Percentiles rank a stretch among this genome's conserved stretches.
Evolutionary conservation across 2,797 vertebrate genomes (phyloP).

Genomic region (Darevskia mixta): DNA sequence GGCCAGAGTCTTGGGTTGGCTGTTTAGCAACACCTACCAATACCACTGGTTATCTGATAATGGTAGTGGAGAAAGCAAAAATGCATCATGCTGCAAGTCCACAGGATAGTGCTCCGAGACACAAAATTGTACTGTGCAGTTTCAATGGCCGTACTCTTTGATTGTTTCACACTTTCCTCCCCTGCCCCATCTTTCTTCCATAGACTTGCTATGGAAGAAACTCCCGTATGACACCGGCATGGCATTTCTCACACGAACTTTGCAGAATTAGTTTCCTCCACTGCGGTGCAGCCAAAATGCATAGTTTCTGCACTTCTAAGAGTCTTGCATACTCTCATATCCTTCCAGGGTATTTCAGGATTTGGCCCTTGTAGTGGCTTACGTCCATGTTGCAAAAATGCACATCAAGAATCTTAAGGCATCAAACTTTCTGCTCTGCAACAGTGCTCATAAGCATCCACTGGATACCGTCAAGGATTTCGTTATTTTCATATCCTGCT

Average conservation of each 20-base stretch:
- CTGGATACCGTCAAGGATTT: slow-evolving; percentile 67
- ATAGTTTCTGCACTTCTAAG: slow-evolving; percentile 71
- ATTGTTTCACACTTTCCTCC: neutral
- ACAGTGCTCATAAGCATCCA: slow-evolving; percentile 72
- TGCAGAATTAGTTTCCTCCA: slow-evolving; percentile 41
- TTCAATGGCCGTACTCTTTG: neutral
- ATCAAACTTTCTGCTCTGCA: slow-evolving; percentile 75
- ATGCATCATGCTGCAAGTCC: slow-evolving; percentile 29
- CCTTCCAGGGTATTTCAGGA: slow-evolving; percentile 73
- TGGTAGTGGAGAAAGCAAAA: slow-evolving; percentile 26
- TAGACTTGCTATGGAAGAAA: slow-evolving; percentile 56
- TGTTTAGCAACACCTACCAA: neutral
- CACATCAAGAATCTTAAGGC: slow-evolving; percentile 81
- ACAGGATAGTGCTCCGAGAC: slow-evolving; percentile 19
- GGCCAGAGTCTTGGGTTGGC: slow-evolving; percentile 30
- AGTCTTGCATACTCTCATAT: slow-evolving; percentile 67
- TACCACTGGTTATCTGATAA: slow-evolving; percentile 18
- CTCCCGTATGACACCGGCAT: slow-evolving; percentile 59
- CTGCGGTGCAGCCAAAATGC: slow-evolving; percentile 68
- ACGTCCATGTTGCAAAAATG: slow-evolving; percentile 76
- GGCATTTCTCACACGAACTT: slow-evolving; percentile 40
- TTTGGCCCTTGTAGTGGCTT: slow-evolving; percentile 74
- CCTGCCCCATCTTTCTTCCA: slow-evolving; percentile 38
- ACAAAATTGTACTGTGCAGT: slow-evolving; percentile 10
- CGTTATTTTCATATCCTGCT: slow-evolving; percentile 70